Evolutionary conservation across 2,888 invertebrate species (phyloP), one percentile per base, ranked within the genome.

Genomic region (Corbicula japonica): DNA sequence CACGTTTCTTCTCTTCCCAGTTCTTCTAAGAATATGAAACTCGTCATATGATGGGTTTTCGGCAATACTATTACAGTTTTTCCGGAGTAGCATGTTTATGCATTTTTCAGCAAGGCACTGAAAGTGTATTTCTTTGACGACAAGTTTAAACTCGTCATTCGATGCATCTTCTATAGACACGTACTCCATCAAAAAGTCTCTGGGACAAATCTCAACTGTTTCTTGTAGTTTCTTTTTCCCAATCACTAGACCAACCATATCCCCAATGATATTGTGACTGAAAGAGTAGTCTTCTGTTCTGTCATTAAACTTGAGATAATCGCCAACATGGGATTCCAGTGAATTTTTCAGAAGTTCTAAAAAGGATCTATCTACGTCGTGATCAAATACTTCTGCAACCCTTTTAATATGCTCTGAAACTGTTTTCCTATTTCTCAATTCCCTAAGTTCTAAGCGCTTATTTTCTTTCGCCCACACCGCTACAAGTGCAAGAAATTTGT

Each of bases 231-330:
- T 38, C 3, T 52, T 21, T 41, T 61, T 23, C 28, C 62, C 32
- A 28, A 50, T 54, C 5, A 73, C 73, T 23, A 73, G 30, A 15
- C 73, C 73, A 46, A 73, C 60, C 73, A 73, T 73, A 28, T 73
- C 73, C 21, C 58, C 26, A n/a, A 65, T 73, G 12, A 73, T 58
- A 48, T 66, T 73, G 44, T 72, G 72, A 54, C 52, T 72, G 35
- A 72, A 72, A 15, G 26, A 44, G 52, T 72, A 72, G n/a, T 34
- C 28, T 8, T 48, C 65, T 15, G 35, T 12, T 18, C 58, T 34
- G 32, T 56, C 56, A 3, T 34, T 21, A 58, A 35, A 10, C n/a
- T n/a, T n/a, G n/a, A n/a, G n/a, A n/a, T n/a, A n/a, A n/a, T n/a
- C n/a, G n/a, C n/a, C n/a, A n/a, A 30, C 23, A 50, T 73, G 73